phyloP scores from a whole-genome alignment of 2,888 invertebrate genomes.

The Gymnoscelis rufifasciata region DNA sequence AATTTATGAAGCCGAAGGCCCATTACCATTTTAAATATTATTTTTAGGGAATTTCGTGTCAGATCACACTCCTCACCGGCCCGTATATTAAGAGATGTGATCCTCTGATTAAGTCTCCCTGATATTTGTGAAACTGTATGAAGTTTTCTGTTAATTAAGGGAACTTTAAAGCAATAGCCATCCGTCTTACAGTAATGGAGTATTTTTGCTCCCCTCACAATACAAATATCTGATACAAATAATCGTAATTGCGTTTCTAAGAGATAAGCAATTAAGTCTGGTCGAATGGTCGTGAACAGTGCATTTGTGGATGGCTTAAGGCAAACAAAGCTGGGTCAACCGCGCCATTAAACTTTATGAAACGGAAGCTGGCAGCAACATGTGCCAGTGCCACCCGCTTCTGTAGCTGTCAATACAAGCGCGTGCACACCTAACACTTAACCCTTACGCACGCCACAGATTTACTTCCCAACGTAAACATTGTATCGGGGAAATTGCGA shows the following conservation, averaged over 20 bases:
- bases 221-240: constrained; percentile 17
- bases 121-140: constrained; percentile 57
- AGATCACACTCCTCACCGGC: constrained; percentile 75
- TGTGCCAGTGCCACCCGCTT: constrained; percentile 62
- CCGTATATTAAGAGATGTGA: constrained; percentile 77
- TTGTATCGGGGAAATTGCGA: constrained; percentile 10
- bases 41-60: constrained; percentile 80
- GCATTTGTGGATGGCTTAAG: constrained; percentile 65
- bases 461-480: constrained; percentile 25
- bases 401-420: constrained; percentile 67
- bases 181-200: constrained; percentile 25
- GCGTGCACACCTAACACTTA: constrained; percentile 45
- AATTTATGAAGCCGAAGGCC: constrained; percentile 76
- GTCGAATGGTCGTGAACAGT: constrained; percentile 52
- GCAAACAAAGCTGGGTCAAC: constrained; percentile 78
- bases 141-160: constrained; percentile 72
- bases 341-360: constrained; percentile 75
- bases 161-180: constrained; percentile 40
- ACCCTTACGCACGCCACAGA: constrained; percentile 22
- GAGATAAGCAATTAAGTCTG: constrained; percentile 62
- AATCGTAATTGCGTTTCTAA: constrained; percentile 26
- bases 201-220: constrained; percentile 21
- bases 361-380: constrained; percentile 74
- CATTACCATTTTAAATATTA: constrained; percentile 80
- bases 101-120: constrained; percentile 73